Evolutionary conservation across 1,140 invertebrate genomes (phyloP).

Genomic region (Drosophila erecta): DNA sequence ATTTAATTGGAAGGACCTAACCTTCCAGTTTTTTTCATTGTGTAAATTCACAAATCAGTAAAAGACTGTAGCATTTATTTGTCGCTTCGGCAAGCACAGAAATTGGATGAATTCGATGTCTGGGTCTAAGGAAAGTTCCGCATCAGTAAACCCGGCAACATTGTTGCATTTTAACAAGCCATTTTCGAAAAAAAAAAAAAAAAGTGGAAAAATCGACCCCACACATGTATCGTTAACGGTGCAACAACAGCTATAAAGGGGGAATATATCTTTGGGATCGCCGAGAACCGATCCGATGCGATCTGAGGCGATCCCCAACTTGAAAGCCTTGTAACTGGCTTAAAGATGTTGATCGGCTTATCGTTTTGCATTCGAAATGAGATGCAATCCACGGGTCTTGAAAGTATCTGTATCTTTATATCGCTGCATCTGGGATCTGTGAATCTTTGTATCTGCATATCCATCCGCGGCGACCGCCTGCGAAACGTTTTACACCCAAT

Average conservation of each 20-base stretch:
- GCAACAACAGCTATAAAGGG: conserved; percentile 4
- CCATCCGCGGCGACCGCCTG: conserved; percentile 65
- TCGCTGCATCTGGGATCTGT: conserved; percentile 2
- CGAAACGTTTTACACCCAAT: conserved; percentile 79
- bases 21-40: not conserved
- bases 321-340: conserved; percentile 33
- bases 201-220: conserved; percentile 15
- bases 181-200: conserved; percentile 1
- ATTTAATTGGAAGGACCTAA: not conserved
- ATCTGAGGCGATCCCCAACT: not conserved
- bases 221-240: conserved; percentile 42
- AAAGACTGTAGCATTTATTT: conserved; percentile 62
- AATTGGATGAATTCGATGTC: conserved; percentile 46
- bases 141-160: conserved; percentile 40
- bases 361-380: conserved; percentile 77
- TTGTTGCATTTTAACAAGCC: conserved; percentile 53
- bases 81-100: conserved; percentile 71
- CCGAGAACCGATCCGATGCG: not conserved
- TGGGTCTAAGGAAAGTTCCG: conserved; percentile 41
- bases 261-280: conserved; percentile 9
- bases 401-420: conserved; percentile 4
- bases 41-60: conserved; percentile 32
- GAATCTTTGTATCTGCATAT: conserved; percentile 34
- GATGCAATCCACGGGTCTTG: conserved; percentile 8
- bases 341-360: conserved; percentile 59